These are phyloP conservation scores for Drosophila teissieri DNA, from an alignment of 1,140 invertebrate species.

Conservation along the genomic window DNA sequence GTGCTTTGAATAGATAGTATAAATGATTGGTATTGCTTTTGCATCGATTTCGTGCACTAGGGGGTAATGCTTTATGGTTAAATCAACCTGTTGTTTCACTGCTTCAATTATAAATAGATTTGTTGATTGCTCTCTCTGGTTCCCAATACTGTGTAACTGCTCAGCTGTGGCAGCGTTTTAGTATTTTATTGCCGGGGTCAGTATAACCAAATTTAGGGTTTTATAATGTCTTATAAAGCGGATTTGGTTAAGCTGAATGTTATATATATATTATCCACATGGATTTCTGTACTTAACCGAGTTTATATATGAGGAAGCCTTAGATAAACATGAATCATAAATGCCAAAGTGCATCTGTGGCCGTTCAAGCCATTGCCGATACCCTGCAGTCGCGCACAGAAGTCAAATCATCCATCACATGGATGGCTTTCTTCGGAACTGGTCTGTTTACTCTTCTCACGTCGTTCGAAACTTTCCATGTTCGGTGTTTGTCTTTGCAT, in stretches of 20 bases:
- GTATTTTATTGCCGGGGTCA: neutral
- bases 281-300: neutral
- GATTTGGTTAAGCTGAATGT: neutral
- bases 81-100: too few species aligned
- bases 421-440: slow-evolving; percentile 9
- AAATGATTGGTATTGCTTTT: neutral
- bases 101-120: neutral
- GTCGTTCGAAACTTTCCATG: slow-evolving; percentile 41
- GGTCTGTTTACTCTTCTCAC: slow-evolving; percentile 31
- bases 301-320: neutral
- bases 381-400: slow-evolving; percentile 2
- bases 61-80: neutral
- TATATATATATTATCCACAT: neutral
- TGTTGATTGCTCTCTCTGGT: neutral
- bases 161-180: neutral
- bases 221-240: slow-evolving; percentile 1
- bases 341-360: neutral
- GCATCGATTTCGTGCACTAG: neutral
- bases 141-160: neutral
- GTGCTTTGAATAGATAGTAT: too few species aligned
- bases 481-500: slow-evolving; percentile 28
- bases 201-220: neutral
- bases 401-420: slow-evolving; percentile 12
- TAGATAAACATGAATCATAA: neutral
- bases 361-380: neutral